Base-by-base conservation (phyloP, 1,140 invertebrate species). In the Diabrotica undecimpunctata region DNA sequence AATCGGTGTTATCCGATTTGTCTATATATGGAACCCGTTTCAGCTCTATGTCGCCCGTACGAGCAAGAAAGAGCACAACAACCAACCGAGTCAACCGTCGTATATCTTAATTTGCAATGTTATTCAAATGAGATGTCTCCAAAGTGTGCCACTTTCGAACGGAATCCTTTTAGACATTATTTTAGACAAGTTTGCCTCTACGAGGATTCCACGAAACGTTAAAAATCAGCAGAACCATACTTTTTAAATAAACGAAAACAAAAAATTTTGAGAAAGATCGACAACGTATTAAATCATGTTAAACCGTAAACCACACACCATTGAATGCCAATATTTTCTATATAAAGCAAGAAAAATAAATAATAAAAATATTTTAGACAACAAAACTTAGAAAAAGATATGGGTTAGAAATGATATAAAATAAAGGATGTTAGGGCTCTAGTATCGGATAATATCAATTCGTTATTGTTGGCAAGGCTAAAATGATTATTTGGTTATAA, bases 61-160 rank as follows among this genome's bases (percentile, higher is more conserved):
- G 8, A 46, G 41, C 41, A 46, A 46, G 41, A 46, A 46, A 46
- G 41, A 46, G n/a, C 41, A 25, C 25, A 25, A 25, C 25, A 25
- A 25, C 25, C 25, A 25, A 25, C 25, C 25, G 25, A 25, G 25
- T 6, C 41, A 6, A 6, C 41, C 41, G 46, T 61, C 66, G 61
- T 67, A 64, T 67, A 64, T 67, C 66, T 67, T 67, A 64, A 67
- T 67, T 67, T 66, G 62, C 66, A 58, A 63, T 67, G 61, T 67
- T 67, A 67, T 67, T 67, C 62, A 67, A 67, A 67, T 67, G 62
- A 67, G 66, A 64, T 67, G 66, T 67, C 66, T 46, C 66, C 61
- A 62, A 67, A 66, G 64, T 66, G 64, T 66, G 64, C 64, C 64
- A 65, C 50, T 52, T 39, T 51, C 55, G 37, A 54, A 41, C 54